These are phyloP conservation scores for Drosophila nr. medialis DNA, from an alignment of 2,888 invertebrate species.

Conservation along the genomic window DNA sequence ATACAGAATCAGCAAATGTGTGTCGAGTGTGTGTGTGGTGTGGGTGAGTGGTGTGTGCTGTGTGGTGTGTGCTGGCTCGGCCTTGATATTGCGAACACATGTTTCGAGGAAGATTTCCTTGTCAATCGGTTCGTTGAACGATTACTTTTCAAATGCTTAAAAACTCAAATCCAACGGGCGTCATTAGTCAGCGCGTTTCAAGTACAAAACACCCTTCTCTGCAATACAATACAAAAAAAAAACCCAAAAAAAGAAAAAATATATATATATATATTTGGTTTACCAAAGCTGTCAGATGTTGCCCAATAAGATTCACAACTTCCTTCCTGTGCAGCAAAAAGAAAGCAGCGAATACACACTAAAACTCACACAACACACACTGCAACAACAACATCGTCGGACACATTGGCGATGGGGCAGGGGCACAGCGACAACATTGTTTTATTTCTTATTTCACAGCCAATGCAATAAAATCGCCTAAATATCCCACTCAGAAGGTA, in stretches of 20 bases:
- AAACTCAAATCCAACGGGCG: slow-evolving; percentile 49
- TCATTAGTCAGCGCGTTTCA: slow-evolving; percentile 11
- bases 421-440: slow-evolving; percentile 67
- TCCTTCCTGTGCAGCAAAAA: slow-evolving; percentile 65
- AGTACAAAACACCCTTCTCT: slow-evolving; percentile 15
- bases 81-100: slow-evolving; percentile 77
- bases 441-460: slow-evolving; percentile 77
- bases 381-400: slow-evolving; percentile 16
- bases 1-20: slow-evolving; percentile 8
- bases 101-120: slow-evolving; percentile 79
- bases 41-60: background rate
- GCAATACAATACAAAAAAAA: slow-evolving; percentile 6
- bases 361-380: background rate
- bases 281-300: slow-evolving; percentile 62
- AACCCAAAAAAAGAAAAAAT: background rate
- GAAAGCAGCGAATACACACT: slow-evolving; percentile 45
- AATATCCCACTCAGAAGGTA: slow-evolving; percentile 61
- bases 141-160: slow-evolving; percentile 69
- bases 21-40: slow-evolving; percentile 4
- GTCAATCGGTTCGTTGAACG: slow-evolving; percentile 81
- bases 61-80: slow-evolving; percentile 36
- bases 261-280: slow-evolving; percentile 34
- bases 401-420: slow-evolving; percentile 1
- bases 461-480: slow-evolving; percentile 69
- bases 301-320: slow-evolving; percentile 72